Conservation (phyloP, 2,888 invertebrate species). For the Stenchaetothrips biformis region DNA sequence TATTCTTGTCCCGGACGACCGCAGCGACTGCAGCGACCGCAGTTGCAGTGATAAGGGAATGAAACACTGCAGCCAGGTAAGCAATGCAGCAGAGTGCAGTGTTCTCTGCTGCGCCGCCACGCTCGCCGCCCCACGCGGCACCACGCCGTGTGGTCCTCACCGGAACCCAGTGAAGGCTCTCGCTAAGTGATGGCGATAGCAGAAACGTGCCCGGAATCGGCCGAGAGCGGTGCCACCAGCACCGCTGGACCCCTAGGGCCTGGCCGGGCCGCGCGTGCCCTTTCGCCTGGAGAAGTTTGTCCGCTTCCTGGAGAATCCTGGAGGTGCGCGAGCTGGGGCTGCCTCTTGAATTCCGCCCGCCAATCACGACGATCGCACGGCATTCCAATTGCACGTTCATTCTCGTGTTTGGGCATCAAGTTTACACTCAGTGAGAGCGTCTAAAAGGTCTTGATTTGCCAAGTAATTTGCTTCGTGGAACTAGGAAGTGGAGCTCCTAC, state of each 20-base stretch:
- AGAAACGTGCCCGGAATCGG: conserved; percentile 3
- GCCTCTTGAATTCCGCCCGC: neutral
- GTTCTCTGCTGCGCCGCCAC: neutral
- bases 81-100: neutral
- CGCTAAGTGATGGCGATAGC: conserved; percentile 22
- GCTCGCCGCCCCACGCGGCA: neutral
- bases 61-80: conserved; percentile 9
- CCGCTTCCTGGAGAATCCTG: neutral
- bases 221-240: neutral
- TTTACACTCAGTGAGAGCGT: too few species aligned
- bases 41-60: conserved; percentile 3
- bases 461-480: too few species aligned
- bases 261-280: neutral
- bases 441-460: too few species aligned
- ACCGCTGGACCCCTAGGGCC: neutral
- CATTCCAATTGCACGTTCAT: too few species aligned
- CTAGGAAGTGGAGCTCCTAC: too few species aligned
- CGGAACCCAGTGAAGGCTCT: conserved; percentile 22
- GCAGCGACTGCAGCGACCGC: too few species aligned
- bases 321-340: neutral
- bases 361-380: neutral
- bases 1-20: too few species aligned
- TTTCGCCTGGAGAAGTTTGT: neutral
- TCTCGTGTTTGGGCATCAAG: too few species aligned
- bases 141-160: conserved; percentile 5